Evolutionary conservation across 2,797 vertebrate species (phyloP).

Genomic region (Zalophus californianus): DNA sequence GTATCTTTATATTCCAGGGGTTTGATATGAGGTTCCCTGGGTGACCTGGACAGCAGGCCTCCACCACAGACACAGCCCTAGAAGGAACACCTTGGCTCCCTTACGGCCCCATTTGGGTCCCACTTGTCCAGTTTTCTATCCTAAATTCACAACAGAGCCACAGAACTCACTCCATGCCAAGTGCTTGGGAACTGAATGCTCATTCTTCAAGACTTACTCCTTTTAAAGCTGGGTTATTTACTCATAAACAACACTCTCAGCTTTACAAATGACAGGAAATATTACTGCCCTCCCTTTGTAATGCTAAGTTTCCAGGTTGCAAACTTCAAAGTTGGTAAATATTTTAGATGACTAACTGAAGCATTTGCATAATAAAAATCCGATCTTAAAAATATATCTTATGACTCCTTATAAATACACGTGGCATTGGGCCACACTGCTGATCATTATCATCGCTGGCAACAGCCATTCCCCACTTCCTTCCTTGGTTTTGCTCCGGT

Average conservation of each 20-base stretch:
- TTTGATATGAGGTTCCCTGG: neutral
- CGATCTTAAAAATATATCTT: slow-evolving; percentile 17
- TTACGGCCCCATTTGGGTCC: neutral
- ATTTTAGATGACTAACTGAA: slow-evolving; percentile 35
- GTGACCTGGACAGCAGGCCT: neutral
- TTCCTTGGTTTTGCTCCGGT: neutral
- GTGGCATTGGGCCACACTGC: neutral
- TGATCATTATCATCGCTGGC: neutral
- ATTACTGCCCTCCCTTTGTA: neutral
- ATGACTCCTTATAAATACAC: neutral
- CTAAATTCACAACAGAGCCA: neutral
- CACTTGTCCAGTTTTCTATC: neutral
- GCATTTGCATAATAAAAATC: neutral
- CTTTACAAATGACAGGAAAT: slow-evolving; percentile 20
- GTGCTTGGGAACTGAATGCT: neutral
- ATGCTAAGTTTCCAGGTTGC: neutral
- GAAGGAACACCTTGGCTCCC: neutral
- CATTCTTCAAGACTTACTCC: neutral
- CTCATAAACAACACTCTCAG: neutral
- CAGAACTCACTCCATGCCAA: neutral
- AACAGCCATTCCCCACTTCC: neutral
- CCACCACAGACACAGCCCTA: neutral
- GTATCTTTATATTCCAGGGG: neutral
- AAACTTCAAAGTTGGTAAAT: slow-evolving; percentile 30
- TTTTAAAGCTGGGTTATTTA: neutral